Conservation (phyloP, 2,797 vertebrate genomes). For the Etheostoma perlongum region DNA sequence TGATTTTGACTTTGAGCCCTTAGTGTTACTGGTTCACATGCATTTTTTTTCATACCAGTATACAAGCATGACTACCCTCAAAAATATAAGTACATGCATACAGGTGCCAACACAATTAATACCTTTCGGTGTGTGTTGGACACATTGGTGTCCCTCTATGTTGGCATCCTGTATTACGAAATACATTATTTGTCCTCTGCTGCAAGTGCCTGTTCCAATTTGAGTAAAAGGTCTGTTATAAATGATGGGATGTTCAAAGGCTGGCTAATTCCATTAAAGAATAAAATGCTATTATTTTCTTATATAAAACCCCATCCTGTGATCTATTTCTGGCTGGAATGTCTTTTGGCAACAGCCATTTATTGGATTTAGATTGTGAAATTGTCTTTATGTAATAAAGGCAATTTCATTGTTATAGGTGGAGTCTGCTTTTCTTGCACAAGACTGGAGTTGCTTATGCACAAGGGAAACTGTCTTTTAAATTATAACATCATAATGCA, state of each 20-base stretch:
- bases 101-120: background rate
- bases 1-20: no score
- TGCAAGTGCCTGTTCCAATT: background rate
- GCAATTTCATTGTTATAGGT: background rate
- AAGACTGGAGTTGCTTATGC: background rate
- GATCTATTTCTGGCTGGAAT: background rate
- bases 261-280: background rate
- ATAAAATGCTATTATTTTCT: background rate
- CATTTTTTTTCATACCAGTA: conserved; percentile 20
- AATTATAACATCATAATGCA: background rate
- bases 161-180: background rate
- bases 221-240: background rate
- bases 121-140: background rate
- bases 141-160: background rate
- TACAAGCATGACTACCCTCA: conserved; percentile 7
- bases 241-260: background rate
- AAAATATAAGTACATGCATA: conserved; percentile 6
- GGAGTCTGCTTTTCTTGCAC: background rate
- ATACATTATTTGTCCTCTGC: background rate
- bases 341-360: background rate
- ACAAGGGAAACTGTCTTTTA: background rate
- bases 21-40: conserved; percentile 33
- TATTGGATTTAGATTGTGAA: background rate
- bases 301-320: background rate
- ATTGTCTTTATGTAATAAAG: background rate